Conservation (phyloP, 2,888 invertebrate genomes). For the Branchinecta sandiegonensis region DNA sequence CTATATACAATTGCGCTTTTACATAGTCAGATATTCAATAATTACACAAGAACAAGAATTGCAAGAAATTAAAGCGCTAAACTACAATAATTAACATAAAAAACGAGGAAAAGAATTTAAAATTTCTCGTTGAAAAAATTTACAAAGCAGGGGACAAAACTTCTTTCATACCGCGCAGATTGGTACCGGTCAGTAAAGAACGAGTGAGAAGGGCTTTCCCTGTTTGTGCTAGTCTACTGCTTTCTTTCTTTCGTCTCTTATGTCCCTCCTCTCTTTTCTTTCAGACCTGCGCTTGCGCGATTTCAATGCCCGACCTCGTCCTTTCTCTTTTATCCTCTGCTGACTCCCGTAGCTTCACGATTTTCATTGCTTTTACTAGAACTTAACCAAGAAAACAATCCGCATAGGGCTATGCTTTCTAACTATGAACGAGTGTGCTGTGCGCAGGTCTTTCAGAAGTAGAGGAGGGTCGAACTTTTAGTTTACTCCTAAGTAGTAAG, state of each 20-base stretch:
- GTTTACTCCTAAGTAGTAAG: too few species aligned
- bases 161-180: too few species aligned
- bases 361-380: background rate
- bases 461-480: background rate
- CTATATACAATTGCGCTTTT: too few species aligned
- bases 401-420: constrained; percentile 16
- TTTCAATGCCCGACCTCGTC: constrained; percentile 16
- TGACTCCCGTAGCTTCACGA: background rate
- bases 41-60: too few species aligned
- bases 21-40: too few species aligned
- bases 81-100: too few species aligned
- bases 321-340: constrained; percentile 1
- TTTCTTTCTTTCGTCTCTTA: background rate
- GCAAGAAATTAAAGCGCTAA: too few species aligned
- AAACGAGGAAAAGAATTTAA: too few species aligned
- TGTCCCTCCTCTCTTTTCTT: constrained; percentile 7
- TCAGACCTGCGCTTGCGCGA: constrained; percentile 15
- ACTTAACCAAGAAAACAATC: background rate
- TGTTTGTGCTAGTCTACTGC: background rate
- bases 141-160: too few species aligned
- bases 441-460: background rate
- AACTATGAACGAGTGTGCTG: constrained; percentile 9
- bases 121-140: too few species aligned
- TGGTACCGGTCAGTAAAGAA: too few species aligned
- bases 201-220: too few species aligned